Percentiles rank a stretch among this genome's conserved stretches.
These are phyloP conservation scores for Talpa occidentalis DNA, from an alignment of 2,113 vertebrate genomes.

Conservation along the genomic window DNA sequence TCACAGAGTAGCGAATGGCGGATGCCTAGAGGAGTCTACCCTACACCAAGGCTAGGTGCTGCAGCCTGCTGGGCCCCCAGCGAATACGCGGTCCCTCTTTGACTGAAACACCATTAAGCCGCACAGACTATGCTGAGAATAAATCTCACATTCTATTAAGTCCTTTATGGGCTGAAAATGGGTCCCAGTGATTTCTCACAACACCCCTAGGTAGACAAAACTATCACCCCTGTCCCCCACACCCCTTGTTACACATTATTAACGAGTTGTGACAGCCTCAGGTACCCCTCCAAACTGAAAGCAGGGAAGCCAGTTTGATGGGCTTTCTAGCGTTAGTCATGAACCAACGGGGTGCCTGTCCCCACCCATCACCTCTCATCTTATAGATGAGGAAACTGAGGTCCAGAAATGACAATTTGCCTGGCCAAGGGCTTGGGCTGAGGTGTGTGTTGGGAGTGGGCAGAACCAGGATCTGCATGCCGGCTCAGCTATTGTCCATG, in stretches of 20 bases:
- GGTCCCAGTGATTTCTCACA: neutral
- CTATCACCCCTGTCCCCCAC: too few species aligned
- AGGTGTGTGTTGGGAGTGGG: neutral
- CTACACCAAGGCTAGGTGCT: too few species aligned
- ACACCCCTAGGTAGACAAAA: rapidly evolving
- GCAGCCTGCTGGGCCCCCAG: too few species aligned
- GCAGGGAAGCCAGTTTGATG: too few species aligned
- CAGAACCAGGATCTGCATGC: too few species aligned
- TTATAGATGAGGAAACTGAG: neutral
- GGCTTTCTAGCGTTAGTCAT: neutral
- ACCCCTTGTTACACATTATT: rapidly evolving
- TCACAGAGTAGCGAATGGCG: too few species aligned
- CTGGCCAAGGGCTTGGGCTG: neutral
- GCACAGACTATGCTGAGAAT: too few species aligned
- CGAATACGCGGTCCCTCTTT: too few species aligned
- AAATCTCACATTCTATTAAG: rapidly evolving
- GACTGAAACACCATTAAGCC: too few species aligned
- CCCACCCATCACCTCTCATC: neutral
- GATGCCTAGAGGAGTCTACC: too few species aligned
- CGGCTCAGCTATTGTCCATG: rapidly evolving
- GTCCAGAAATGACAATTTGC: neutral
- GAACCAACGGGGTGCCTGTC: neutral
- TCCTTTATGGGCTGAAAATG: neutral
- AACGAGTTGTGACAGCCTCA: too few species aligned
- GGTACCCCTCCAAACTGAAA: too few species aligned